phyloP scores from a whole-genome alignment of 2,113 vertebrate genomes.

The Megalops atlanticus region DNA sequence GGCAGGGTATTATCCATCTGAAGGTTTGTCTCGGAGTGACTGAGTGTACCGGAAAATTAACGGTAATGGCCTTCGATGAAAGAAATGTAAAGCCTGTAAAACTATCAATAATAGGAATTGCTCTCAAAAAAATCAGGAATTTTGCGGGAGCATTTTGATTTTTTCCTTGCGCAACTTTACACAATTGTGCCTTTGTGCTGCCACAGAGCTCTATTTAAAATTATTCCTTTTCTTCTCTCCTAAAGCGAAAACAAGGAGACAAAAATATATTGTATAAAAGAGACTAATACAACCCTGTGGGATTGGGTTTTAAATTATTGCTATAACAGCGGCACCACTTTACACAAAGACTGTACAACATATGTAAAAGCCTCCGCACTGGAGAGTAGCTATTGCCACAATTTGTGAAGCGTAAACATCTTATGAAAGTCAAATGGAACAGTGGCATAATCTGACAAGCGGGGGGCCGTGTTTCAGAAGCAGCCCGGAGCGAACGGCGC shows the following conservation, averaged over 20 bases:
- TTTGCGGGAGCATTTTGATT: not conserved
- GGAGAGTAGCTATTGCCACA: conserved; percentile 70
- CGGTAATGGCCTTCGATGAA: not conserved
- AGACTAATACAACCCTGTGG: conserved; percentile 49
- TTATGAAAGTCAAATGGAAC: conserved; percentile 81
- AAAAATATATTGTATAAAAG: conserved; percentile 51
- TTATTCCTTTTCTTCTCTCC: not conserved
- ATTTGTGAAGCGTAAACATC: conserved; percentile 78
- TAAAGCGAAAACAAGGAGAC: conserved; percentile 42
- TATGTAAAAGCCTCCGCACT: conserved; percentile 73
- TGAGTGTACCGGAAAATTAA: not conserved
- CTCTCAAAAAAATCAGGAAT: too few relatives aligned
- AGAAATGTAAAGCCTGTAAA: not conserved
- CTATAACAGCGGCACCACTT: conserved; percentile 66
- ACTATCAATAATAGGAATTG: not conserved
- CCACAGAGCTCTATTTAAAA: not conserved
- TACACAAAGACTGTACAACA: conserved; percentile 62
- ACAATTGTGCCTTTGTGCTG: not conserved
- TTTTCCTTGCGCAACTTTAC: not conserved
- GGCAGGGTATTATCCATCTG: not conserved
- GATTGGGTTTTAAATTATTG: conserved; percentile 60
- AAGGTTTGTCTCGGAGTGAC: not conserved
- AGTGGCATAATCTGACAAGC: conserved; percentile 79
- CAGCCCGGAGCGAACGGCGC: conserved; percentile 59
- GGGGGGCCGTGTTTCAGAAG: conserved; percentile 70